These are phyloP conservation scores for Magallana nippona DNA, from an alignment of 2,888 invertebrate species.

Conservation along the genomic window DNA sequence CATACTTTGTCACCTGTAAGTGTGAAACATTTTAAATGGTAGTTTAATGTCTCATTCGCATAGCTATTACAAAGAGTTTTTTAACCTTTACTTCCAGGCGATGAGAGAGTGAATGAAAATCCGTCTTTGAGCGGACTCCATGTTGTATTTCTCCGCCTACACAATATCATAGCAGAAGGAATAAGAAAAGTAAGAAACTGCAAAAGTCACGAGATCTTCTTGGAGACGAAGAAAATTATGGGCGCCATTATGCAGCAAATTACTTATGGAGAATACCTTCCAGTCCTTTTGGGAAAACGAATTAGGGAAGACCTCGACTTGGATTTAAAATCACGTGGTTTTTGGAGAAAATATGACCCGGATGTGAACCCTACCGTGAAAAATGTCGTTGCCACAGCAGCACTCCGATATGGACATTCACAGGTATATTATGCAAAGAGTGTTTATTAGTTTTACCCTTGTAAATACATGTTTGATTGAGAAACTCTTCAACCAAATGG, in stretches of 20 bases:
- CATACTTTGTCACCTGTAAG: no score
- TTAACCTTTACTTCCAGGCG: background rate
- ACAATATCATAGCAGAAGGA: background rate
- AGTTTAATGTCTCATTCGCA: no score
- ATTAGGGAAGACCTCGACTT: background rate
- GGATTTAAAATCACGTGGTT: background rate
- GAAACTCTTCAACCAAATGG: no score
- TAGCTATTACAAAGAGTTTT: no score
- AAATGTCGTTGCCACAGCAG: background rate
- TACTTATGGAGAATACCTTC: conserved; percentile 34
- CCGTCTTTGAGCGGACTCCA: conserved; percentile 1
- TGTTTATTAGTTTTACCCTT: no score
- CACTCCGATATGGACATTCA: conserved; percentile 2
- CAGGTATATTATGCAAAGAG: background rate
- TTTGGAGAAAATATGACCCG: background rate
- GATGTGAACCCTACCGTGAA: background rate
- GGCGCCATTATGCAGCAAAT: conserved; percentile 24
- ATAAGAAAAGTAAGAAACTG: background rate
- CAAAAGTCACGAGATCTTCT: background rate
- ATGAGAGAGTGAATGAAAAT: background rate
- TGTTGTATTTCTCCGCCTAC: background rate
- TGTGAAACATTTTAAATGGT: no score
- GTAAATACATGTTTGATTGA: no score
- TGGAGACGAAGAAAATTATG: background rate
- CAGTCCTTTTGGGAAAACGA: background rate